Evolutionary conservation across 2,797 vertebrate genomes (phyloP), one percentile per base, ranked within the genome.

Genomic region (Clarias fuscus): DNA sequence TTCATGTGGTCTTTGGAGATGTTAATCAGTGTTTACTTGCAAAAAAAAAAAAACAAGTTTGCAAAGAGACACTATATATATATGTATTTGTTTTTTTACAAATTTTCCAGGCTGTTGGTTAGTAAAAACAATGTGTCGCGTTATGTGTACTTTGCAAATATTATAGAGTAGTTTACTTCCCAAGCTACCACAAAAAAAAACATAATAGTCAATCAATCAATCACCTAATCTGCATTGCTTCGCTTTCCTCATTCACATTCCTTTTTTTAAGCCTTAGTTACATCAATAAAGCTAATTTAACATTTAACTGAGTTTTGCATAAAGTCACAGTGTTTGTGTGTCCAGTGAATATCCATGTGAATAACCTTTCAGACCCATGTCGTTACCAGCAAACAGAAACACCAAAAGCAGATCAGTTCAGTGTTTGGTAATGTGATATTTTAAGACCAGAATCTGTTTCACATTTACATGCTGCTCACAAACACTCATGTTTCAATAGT

Each of bases 401-500:
- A 59, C 53, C 20, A 56, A 76, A 58, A 59, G 75, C 75, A 1
- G 24, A 77, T 77, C 75, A 78, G 27, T 59, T 77, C 53, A 77
- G 8, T 10, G 27, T 59, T 33, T 10, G 56, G 75, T 78, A 78
- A 78, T 5, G 56, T 33, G 75, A 59, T 78, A 33, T 22, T 37
- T 30, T 33, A 33, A 78, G 53, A 77, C 53, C 72, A 56, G 73
- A 56, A 76, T 76, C 72, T 76, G 73, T 30, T 76, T 58, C 53
- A 58, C 76, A 56, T 78, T 62, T 79, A 79, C 76, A 61, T 61
- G 58, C 58, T 24, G 56, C 24, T 43, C 79, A 48, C 61, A 67
- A n/a, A 53, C 37, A 82, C 79, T 79, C 76, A 62, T 37, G 76
- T 79, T 79, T 79, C 76, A 79, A 22, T 24, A 62, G 58, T 37